Conservation (phyloP, 2,888 invertebrate species). For the Rapana venosa region DNA sequence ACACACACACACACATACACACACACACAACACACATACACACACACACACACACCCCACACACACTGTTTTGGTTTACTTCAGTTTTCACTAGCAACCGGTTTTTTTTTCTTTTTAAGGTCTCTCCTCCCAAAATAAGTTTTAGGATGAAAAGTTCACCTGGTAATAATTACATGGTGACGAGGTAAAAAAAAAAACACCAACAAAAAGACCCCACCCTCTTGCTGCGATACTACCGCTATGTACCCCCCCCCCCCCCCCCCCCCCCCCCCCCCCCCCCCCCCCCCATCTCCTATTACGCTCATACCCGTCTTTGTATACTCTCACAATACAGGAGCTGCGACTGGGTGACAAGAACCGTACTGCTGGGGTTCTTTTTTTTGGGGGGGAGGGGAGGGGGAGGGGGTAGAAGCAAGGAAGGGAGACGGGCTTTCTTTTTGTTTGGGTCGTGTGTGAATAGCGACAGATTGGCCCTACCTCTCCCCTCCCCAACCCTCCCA, state of each 20-base stretch:
- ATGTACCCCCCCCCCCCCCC: not conserved
- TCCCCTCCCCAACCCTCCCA: not conserved
- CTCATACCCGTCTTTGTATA: not conserved
- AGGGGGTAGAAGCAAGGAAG: not conserved
- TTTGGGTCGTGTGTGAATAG: not conserved
- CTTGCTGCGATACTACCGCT: constrained; percentile 9
- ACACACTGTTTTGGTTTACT: not conserved
- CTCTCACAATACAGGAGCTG: not conserved
- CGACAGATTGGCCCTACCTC: not conserved
- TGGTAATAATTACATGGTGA: constrained; percentile 10
- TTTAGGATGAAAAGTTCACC: not conserved
- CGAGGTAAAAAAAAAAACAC: not conserved
- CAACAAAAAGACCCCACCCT: no score
- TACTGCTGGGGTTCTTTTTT: not conserved
- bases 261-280: not conserved
- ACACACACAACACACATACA: no score
- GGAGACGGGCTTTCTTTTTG: not conserved
- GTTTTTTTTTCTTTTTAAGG: not conserved
- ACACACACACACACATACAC: not conserved
- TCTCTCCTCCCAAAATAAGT: not conserved
- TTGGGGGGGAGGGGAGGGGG: not conserved
- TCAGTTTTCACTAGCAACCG: not conserved
- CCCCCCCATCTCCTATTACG: not conserved
- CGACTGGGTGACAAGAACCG: not conserved
- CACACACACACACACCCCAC: not conserved